Conservation (phyloP, 2,888 invertebrate genomes). For the Neoitamus cyanurus region DNA sequence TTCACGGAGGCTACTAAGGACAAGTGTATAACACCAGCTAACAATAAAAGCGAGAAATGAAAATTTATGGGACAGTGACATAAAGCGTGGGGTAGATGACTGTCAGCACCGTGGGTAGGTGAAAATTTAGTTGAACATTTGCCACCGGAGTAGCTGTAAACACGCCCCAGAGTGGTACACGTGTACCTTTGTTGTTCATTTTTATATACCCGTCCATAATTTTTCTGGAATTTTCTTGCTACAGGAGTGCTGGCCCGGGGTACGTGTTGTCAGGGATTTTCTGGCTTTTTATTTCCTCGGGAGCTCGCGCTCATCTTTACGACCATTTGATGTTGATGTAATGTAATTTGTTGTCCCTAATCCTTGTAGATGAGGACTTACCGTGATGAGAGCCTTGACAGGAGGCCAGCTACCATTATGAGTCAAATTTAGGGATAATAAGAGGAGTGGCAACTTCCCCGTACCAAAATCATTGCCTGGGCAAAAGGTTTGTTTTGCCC, state of each 20-base stretch:
- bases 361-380: slow-evolving; percentile 46
- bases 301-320: slow-evolving; percentile 10
- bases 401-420: slow-evolving; percentile 8
- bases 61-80: slow-evolving; percentile 44
- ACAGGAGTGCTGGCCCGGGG: background rate
- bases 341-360: slow-evolving; percentile 46
- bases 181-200: slow-evolving; percentile 35
- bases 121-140: slow-evolving; percentile 28
- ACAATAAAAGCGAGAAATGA: slow-evolving; percentile 45
- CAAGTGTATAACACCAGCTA: slow-evolving; percentile 32
- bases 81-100: slow-evolving; percentile 37
- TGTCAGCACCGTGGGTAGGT: slow-evolving; percentile 14
- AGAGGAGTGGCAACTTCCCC: background rate
- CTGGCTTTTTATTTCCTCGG: background rate
- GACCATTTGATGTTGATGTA: slow-evolving; percentile 44
- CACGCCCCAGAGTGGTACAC: slow-evolving; percentile 20
- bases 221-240: slow-evolving; percentile 1
- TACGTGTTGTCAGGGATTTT: slow-evolving; percentile 20
- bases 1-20: slow-evolving; percentile 32
- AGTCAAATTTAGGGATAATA: slow-evolving; percentile 19
- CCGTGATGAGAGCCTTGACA: slow-evolving; percentile 33
- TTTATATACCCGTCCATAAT: slow-evolving; percentile 40
- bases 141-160: slow-evolving; percentile 30
- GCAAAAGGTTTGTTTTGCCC: background rate
- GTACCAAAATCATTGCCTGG: background rate